Conservation (phyloP, 2,113 vertebrate genomes). For the Lutjanus erythropterus region DNA sequence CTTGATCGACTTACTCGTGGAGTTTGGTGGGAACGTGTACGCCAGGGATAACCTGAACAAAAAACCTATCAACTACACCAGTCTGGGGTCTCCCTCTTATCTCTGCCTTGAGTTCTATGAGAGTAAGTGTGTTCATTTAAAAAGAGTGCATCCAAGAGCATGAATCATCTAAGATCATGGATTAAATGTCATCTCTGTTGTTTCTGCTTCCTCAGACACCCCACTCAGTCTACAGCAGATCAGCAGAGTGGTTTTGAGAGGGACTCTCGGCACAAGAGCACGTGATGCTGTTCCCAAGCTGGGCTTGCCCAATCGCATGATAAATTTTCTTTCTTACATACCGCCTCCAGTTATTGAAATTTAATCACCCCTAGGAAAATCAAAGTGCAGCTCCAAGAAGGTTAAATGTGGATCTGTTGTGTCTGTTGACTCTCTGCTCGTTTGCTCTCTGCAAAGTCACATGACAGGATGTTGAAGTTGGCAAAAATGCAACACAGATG, state of each 20-base stretch:
- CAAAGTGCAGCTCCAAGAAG: background rate
- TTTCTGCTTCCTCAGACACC: slow-evolving; percentile 66
- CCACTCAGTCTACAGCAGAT: slow-evolving; percentile 91
- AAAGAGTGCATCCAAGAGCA: background rate
- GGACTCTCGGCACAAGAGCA: slow-evolving; percentile 79
- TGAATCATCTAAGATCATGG: background rate
- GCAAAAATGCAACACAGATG: slow-evolving; percentile 4
- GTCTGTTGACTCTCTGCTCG: slow-evolving; percentile 2
- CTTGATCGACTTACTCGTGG: slow-evolving; percentile 92
- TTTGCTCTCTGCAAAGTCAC: slow-evolving; percentile 9
- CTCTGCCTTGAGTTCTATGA: slow-evolving; percentile 90
- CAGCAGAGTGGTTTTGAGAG: slow-evolving; percentile 88
- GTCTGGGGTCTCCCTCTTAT: slow-evolving; percentile 84
- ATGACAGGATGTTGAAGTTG: slow-evolving; percentile 14
- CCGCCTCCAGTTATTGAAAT: slow-evolving; percentile 62
- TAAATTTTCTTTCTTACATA: slow-evolving; percentile 89
- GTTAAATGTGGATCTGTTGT: background rate
- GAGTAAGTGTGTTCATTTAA: slow-evolving; percentile 83
- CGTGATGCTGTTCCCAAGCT: slow-evolving; percentile 84
- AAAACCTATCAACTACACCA: slow-evolving; percentile 89
- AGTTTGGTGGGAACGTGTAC: slow-evolving; percentile 92
- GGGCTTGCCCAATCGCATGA: slow-evolving; percentile 87
- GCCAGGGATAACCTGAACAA: slow-evolving; percentile 91
- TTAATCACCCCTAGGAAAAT: slow-evolving; percentile 10
- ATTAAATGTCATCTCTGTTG: background rate